Evolutionary conservation across 2,888 invertebrate genomes (phyloP).

Genomic region (Polyommatus iphigenia): DNA sequence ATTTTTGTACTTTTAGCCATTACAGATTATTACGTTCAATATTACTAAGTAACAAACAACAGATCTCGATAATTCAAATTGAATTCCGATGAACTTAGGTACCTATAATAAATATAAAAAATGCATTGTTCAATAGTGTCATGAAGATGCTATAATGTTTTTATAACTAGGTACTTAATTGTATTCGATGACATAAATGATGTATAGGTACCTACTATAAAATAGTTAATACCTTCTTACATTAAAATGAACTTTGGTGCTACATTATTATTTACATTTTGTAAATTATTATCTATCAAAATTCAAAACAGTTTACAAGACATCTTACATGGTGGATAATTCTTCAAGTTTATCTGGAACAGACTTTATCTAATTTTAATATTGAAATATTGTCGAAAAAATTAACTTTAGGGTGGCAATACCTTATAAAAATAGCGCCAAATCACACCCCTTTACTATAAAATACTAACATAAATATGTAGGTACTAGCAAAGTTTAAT

Average conservation of each 20-base stretch:
- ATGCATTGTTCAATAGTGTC: neutral
- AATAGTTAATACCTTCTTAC: slow-evolving; percentile 47
- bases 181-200: slow-evolving; percentile 41
- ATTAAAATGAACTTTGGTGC: slow-evolving; percentile 57
- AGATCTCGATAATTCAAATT: neutral
- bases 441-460: no score
- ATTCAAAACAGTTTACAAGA: neutral
- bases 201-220: slow-evolving; percentile 39
- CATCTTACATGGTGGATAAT: neutral
- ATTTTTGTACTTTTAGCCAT: neutral
- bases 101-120: neutral
- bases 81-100: neutral
- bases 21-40: neutral
- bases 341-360: neutral
- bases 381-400: neutral
- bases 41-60: neutral
- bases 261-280: slow-evolving; percentile 48
- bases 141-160: slow-evolving; percentile 30
- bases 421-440: no score
- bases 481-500: no score
- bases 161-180: slow-evolving; percentile 35
- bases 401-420: no score
- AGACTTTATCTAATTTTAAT: neutral
- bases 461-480: no score
- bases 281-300: neutral